Evolutionary conservation across 2,797 vertebrate genomes (phyloP).

Genomic region (Buceros bicornis): DNA sequence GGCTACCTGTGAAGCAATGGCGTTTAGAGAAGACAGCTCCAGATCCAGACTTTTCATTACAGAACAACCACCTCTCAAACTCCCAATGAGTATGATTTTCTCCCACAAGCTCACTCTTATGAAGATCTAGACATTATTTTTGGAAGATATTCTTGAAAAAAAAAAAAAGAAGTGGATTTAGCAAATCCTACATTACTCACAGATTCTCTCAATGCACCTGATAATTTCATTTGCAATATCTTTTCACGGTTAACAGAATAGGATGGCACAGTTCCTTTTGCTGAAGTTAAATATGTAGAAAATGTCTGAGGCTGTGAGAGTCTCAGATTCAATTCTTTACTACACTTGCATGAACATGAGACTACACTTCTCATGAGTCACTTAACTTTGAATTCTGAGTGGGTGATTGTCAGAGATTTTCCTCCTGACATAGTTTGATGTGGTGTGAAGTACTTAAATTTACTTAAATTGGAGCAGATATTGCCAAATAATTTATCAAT

Average conservation of each 20-base stretch:
- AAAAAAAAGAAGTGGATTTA: not conserved
- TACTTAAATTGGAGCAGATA: not conserved
- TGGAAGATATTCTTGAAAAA: not conserved
- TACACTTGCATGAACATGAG: not conserved
- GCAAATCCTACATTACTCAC: not conserved
- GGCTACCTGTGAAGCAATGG: not conserved
- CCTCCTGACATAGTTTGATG: not conserved
- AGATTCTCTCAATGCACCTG: not conserved
- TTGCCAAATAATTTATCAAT: not conserved
- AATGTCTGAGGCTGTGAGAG: not conserved
- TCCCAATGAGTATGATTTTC: not conserved
- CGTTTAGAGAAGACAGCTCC: not conserved
- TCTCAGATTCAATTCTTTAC: not conserved
- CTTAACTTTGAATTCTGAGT: not conserved
- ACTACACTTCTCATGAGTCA: not conserved
- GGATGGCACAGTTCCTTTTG: not conserved
- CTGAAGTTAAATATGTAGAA: not conserved
- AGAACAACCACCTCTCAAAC: not conserved
- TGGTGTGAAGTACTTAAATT: not conserved
- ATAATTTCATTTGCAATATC: not conserved
- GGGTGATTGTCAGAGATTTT: not conserved
- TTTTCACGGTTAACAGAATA: not conserved
- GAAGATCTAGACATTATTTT: not conserved
- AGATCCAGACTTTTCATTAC: not conserved
- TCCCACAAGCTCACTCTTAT: not conserved